phyloP scores from a whole-genome alignment of 2,113 vertebrate genomes.

The Recurvirostra avosetta region DNA sequence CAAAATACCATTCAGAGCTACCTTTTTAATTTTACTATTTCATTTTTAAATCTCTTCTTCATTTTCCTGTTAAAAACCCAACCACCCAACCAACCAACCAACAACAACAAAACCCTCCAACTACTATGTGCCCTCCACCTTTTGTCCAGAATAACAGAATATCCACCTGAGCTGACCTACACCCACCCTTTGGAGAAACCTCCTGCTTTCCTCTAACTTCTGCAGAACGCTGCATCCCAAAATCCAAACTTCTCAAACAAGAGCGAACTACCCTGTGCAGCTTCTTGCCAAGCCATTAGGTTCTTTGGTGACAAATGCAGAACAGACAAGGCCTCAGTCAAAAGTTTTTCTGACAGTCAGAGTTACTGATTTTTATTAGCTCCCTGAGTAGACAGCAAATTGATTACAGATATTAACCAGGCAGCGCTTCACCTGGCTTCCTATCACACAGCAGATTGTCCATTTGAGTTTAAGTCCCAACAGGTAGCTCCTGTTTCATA shows the following conservation, averaged over 20 bases:
- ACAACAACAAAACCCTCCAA: background rate
- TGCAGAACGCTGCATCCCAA: background rate
- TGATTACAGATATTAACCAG: background rate
- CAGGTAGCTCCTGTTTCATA: background rate
- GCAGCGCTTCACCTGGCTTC: background rate
- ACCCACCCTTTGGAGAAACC: background rate
- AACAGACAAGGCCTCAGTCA: background rate
- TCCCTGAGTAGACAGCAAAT: background rate
- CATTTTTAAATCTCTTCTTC: background rate
- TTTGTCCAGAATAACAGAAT: background rate
- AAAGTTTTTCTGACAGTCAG: background rate
- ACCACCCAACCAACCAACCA: background rate
- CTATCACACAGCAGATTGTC: background rate
- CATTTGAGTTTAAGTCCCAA: background rate
- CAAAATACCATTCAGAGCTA: background rate
- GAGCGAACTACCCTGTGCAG: background rate
- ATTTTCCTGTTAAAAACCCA: background rate
- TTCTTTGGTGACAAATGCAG: background rate
- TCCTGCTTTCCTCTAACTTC: background rate
- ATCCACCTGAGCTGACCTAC: background rate
- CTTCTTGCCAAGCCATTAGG: background rate
- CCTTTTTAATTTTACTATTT: background rate
- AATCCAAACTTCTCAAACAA: background rate
- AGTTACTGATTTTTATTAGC: background rate
- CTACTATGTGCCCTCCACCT: background rate